Evolutionary conservation across 2,888 invertebrate genomes (phyloP).

Genomic region (Orgyia antiqua): DNA sequence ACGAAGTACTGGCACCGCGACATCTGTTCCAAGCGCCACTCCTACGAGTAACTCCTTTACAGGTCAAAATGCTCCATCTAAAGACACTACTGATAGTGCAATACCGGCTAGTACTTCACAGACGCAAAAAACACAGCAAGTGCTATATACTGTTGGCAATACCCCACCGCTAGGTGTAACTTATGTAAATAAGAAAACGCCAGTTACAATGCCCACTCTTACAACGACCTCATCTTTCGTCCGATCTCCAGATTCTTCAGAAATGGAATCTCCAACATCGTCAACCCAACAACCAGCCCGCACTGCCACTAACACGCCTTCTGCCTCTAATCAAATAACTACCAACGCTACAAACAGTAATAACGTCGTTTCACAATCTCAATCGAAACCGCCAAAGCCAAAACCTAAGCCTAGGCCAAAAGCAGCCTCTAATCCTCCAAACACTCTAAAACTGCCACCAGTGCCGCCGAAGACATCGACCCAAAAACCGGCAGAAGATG

Average conservation of each 20-base stretch:
- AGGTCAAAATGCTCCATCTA: constrained; percentile 41
- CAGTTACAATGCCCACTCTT: constrained; percentile 29
- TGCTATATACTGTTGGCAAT: constrained; percentile 59
- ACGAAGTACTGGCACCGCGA: constrained; percentile 66
- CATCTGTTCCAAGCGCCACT: constrained; percentile 71
- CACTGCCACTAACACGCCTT: constrained; percentile 44
- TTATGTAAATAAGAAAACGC: constrained; percentile 61
- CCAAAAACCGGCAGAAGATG: constrained; percentile 88
- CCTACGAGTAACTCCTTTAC: constrained; percentile 32
- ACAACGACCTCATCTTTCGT: constrained; percentile 51
- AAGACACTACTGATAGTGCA: constrained; percentile 46
- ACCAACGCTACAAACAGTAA: neutral
- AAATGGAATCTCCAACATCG: constrained; percentile 55
- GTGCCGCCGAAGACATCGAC: constrained; percentile 75
- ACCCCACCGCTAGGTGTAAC: constrained; percentile 58
- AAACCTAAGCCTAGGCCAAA: constrained; percentile 77
- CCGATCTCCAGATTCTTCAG: constrained; percentile 64
- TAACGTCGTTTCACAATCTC: neutral
- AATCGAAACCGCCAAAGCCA: constrained; percentile 45
- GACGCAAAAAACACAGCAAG: constrained; percentile 44
- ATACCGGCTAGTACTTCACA: constrained; percentile 37
- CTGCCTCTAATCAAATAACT: constrained; percentile 34
- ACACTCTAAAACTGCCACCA: constrained; percentile 80
- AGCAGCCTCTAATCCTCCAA: constrained; percentile 75
- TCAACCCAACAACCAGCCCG: constrained; percentile 52